Evolutionary conservation across 2,113 vertebrate genomes (phyloP).

Genomic region (Martes martes): DNA sequence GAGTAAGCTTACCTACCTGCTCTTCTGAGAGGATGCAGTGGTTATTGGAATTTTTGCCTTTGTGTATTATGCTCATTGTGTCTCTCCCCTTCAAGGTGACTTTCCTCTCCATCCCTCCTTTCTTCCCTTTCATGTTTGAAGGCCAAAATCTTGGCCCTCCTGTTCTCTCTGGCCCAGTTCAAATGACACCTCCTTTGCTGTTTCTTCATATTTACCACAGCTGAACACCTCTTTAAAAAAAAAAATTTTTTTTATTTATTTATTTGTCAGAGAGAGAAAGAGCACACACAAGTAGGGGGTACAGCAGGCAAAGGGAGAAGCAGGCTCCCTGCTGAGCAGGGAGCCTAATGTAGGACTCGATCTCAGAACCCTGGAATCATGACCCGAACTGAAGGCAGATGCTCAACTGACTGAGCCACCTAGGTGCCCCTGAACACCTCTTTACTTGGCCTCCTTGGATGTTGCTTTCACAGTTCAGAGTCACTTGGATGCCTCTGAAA

Average conservation of each 20-base stretch:
- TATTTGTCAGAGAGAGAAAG: too few species aligned
- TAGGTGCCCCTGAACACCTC: too few species aligned
- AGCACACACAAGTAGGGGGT: too few species aligned
- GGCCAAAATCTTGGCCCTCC: not conserved
- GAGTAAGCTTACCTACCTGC: not conserved
- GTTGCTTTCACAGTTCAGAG: not conserved
- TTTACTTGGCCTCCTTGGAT: not conserved
- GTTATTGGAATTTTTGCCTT: not conserved
- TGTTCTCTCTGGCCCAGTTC: not conserved
- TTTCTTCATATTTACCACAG: not conserved
- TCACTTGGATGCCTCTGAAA: not conserved
- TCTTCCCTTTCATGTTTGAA: not conserved
- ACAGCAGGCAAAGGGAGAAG: too few species aligned
- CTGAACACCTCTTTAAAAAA: not conserved
- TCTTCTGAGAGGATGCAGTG: not conserved
- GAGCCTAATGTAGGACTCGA: too few species aligned
- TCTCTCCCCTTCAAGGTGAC: not conserved
- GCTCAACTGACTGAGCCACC: too few species aligned
- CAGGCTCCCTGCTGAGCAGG: too few species aligned
- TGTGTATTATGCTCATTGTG: not conserved
- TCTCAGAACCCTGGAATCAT: too few species aligned
- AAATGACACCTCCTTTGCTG: fast-evolving
- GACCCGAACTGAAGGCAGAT: too few species aligned
- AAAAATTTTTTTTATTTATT: too few species aligned
- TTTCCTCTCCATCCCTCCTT: not conserved